phyloP scores from a whole-genome alignment of 2,888 invertebrate genomes.

The Agrenia bidenticulata region DNA sequence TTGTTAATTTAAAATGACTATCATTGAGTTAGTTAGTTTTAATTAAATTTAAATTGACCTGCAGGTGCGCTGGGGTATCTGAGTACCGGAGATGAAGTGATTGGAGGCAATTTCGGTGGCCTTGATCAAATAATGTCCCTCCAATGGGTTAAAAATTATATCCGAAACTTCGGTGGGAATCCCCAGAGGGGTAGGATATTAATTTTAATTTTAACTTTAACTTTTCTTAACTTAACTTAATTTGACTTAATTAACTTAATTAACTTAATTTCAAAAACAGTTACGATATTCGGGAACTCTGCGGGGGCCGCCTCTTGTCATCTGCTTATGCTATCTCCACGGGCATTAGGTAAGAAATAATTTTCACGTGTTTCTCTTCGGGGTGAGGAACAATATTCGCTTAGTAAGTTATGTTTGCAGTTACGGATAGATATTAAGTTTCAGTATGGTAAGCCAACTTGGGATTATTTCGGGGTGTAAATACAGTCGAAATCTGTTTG shows the following conservation, averaged over 20 bases:
- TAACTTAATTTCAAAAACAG: too few species aligned
- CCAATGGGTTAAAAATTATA: slow-evolving; percentile 38
- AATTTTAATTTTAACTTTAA: slow-evolving; percentile 3
- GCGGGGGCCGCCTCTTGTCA: slow-evolving; percentile 60
- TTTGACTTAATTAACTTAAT: too few species aligned
- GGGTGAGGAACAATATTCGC: too few species aligned
- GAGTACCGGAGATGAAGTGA: slow-evolving; percentile 43
- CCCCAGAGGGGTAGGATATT: slow-evolving; percentile 22
- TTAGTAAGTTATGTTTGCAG: too few species aligned
- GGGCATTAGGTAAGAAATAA: slow-evolving; percentile 55
- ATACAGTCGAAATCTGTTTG: too few species aligned
- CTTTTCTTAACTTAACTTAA: slow-evolving; percentile 57
- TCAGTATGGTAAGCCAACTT: too few species aligned
- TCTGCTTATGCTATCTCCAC: slow-evolving; percentile 60
- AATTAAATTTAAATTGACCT: too few species aligned
- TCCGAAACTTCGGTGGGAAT: slow-evolving; percentile 41
- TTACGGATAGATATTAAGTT: too few species aligned
- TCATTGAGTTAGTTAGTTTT: too few species aligned
- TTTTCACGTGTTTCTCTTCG: too few species aligned
- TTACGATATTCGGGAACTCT: slow-evolving; percentile 61
- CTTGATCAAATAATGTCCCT: slow-evolving; percentile 37
- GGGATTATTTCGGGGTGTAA: too few species aligned
- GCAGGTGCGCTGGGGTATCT: slow-evolving; percentile 32
- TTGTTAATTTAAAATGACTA: too few species aligned
- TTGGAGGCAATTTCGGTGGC: slow-evolving; percentile 33